Evolutionary conservation across 2,888 invertebrate genomes (phyloP).

Genomic region (Hermaeophaga mercurialis): DNA sequence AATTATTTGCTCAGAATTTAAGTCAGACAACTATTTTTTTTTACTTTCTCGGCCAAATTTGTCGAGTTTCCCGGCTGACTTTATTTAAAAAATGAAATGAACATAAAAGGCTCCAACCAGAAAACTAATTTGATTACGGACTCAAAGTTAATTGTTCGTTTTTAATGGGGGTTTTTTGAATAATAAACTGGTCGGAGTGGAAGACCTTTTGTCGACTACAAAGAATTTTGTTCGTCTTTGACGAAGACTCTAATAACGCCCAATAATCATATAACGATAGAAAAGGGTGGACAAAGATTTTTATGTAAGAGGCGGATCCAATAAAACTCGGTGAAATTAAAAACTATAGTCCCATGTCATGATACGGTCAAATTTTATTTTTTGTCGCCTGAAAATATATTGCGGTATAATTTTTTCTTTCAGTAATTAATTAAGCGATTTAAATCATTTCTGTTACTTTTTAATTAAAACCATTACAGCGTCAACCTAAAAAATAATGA

Average conservation of each 20-base stretch:
- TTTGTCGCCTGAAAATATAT: too few relatives aligned
- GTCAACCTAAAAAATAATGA: too few relatives aligned
- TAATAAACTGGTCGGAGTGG: conserved; percentile 21
- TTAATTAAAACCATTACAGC: too few relatives aligned
- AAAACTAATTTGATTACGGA: conserved; percentile 25
- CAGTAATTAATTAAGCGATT: too few relatives aligned
- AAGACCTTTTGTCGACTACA: conserved; percentile 24
- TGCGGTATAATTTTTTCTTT: too few relatives aligned
- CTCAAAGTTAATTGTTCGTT: conserved; percentile 20
- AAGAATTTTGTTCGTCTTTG: conserved; percentile 24
- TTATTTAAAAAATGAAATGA: conserved; percentile 6
- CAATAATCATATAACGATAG: conserved; percentile 27
- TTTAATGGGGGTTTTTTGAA: conserved; percentile 21
- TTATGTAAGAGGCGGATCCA: conserved; percentile 23
- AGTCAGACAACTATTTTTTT: too few relatives aligned
- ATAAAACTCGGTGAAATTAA: conserved; percentile 23
- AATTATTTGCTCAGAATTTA: too few relatives aligned
- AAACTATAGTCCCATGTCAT: conserved; percentile 3
- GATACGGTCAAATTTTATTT: conserved; percentile 11
- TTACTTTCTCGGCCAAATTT: background rate
- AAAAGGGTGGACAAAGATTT: conserved; percentile 27
- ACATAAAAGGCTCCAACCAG: conserved; percentile 10
- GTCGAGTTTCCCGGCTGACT: background rate
- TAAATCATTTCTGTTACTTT: too few relatives aligned
- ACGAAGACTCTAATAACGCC: conserved; percentile 25